A percentile compares a stretch with the other conserved stretches of the same genome.
These are phyloP conservation scores for Crypturellus undulatus DNA, from an alignment of 2,113 vertebrate genomes.

Conservation along the genomic window DNA sequence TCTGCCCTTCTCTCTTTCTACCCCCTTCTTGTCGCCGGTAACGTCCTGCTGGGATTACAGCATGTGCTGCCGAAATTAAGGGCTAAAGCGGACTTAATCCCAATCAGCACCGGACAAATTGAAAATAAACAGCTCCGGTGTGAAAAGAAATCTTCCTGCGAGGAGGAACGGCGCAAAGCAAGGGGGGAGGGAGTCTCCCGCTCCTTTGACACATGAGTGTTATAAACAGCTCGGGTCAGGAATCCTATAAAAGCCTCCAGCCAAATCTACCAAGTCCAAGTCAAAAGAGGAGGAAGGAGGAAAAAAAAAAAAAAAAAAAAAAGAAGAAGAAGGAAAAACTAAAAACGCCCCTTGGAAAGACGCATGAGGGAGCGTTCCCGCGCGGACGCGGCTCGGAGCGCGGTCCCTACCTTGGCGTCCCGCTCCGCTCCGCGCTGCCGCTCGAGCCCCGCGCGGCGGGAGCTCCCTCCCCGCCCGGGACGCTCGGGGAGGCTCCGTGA, in stretches of 20 bases:
- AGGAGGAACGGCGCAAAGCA: neutral
- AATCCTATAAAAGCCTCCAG: neutral
- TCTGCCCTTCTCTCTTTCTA: neutral
- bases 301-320: too few relatives aligned
- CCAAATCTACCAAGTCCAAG: conserved; percentile 2
- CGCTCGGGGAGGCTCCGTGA: too few relatives aligned
- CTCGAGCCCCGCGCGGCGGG: too few relatives aligned
- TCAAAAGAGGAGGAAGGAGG: neutral
- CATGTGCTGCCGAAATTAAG: neutral
- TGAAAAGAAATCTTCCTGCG: conserved; percentile 7
- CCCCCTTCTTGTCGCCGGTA: neutral
- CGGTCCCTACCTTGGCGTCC: too few relatives aligned
- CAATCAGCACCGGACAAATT: neutral
- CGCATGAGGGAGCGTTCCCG: too few relatives aligned
- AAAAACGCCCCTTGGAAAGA: too few relatives aligned
- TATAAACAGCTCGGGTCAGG: conserved; percentile 21
- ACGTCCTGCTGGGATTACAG: neutral
- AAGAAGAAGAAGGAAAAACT: too few relatives aligned
- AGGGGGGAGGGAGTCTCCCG: neutral
- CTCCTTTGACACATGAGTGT: conserved; percentile 31
- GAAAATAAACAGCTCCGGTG: conserved; percentile 35
- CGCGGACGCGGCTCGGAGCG: too few relatives aligned
- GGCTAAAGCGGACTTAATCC: conserved; percentile 23
- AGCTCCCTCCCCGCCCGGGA: too few relatives aligned
- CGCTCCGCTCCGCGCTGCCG: too few relatives aligned